A percentile compares a stretch with the other conserved stretches of the same genome.
These are phyloP conservation scores for Bathynomus jamesi DNA, from an alignment of 1,140 invertebrate species.

Conservation along the genomic window DNA sequence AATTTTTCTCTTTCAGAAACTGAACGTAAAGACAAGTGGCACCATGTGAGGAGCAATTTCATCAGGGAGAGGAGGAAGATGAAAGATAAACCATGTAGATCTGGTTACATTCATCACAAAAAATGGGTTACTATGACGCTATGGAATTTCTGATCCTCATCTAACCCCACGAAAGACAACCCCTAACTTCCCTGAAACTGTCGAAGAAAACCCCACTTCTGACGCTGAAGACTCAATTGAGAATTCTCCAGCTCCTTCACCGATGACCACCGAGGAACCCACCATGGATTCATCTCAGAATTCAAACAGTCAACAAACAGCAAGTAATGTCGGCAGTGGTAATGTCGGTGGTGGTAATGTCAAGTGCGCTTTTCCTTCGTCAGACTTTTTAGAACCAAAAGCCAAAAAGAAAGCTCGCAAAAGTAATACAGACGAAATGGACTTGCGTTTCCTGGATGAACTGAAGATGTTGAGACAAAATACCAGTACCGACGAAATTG, in stretches of 20 bases:
- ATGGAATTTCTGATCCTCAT: slow-evolving; percentile 11
- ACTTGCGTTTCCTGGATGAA: background rate
- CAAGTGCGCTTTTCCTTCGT: slow-evolving; percentile 11
- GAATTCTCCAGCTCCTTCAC: slow-evolving; percentile 1
- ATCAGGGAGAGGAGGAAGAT: too few species aligned
- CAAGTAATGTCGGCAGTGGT: slow-evolving; percentile 12
- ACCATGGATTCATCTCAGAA: slow-evolving; percentile 12
- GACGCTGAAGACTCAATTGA: slow-evolving; percentile 1
- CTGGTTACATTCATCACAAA: background rate
- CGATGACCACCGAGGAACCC: slow-evolving; percentile 2
- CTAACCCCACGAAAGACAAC: slow-evolving; percentile 8
- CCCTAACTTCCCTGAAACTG: background rate
- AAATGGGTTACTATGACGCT: slow-evolving; percentile 14
- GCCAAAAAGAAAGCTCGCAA: slow-evolving; percentile 2
- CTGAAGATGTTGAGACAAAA: slow-evolving; percentile 16
- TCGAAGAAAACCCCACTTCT: slow-evolving; percentile 7
- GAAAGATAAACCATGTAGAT: too few species aligned
- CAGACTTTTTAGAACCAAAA: background rate
- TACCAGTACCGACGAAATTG: slow-evolving; percentile 3
- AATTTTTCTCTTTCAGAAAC: too few species aligned
- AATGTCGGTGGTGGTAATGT: background rate
- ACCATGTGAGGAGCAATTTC: too few species aligned
- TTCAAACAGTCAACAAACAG: background rate
- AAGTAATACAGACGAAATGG: background rate
- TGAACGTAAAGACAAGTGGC: too few species aligned